phyloP scores from a whole-genome alignment of 1,140 invertebrate genomes.

The Archivesica marissinica region DNA sequence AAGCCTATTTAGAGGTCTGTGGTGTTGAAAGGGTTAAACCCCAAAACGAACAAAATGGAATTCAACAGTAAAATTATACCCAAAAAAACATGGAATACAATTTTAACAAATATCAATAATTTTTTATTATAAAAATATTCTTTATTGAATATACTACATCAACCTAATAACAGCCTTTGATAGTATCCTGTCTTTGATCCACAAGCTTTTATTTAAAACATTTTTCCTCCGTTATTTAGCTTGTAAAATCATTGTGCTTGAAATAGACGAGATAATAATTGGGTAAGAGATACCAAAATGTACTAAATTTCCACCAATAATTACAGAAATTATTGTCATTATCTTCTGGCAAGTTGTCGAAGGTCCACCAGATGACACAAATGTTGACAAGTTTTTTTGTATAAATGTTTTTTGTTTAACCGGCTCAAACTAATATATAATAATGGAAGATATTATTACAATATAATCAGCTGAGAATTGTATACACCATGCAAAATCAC shows the following conservation, averaged over 20 bases:
- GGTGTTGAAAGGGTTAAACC: too few species aligned
- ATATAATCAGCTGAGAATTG: too few species aligned
- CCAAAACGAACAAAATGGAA: too few species aligned
- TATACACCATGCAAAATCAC: too few species aligned
- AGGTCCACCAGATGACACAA: constrained; percentile 15
- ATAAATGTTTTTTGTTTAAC: too few species aligned
- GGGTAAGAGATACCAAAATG: constrained; percentile 1
- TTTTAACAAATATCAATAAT: too few species aligned
- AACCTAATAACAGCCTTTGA: neutral
- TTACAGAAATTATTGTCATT: constrained; percentile 23
- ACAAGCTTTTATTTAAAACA: neutral
- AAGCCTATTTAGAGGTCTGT: too few species aligned
- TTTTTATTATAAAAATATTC: too few species aligned
- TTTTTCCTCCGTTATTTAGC: neutral
- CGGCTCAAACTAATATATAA: too few species aligned
- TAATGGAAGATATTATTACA: too few species aligned
- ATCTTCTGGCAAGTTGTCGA: neutral
- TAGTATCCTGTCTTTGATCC: neutral
- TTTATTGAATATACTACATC: neutral
- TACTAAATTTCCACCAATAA: neutral
- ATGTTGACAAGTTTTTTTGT: constrained; percentile 7
- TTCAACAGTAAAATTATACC: too few species aligned
- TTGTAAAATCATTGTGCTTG: neutral
- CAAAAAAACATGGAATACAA: too few species aligned
- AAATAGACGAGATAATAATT: neutral